Base-by-base conservation (phyloP, 2,113 vertebrate species). In the Catagonus wagneri region DNA sequence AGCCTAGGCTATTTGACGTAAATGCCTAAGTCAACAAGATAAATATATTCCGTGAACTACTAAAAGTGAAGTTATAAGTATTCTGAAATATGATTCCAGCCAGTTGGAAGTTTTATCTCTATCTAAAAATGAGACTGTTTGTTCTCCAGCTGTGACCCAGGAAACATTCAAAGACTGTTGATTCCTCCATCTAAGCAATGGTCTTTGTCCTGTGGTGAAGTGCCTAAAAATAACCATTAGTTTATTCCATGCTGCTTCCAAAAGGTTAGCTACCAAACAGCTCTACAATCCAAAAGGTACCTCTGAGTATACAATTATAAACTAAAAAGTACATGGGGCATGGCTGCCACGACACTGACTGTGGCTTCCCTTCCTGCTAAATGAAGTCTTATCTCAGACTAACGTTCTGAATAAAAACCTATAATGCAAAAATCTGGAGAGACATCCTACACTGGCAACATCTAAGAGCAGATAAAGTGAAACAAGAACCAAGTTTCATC, bases 31-130 rank as follows among this genome's bases (percentile, higher is more conserved):
- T 96, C 92, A 75, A 54, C 44, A 87, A 61, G 6, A 96, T 97
- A 97, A 97, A 95, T 80, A 54, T 44, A 88, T 93, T 97, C 86
- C 54, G 22, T 71, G 84, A 97, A 63, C 90, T 91, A 83, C 94
- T 97, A 96, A 98, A 96, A 93, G 96, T 29, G 7, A 13, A 78
- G 14, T 96, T 96, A 85, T 2, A 9, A 76, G 71, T 97, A 95
- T 93, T 97, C 79, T 93, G 78, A 96, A 84, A 95, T 92, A 66
- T 0, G 1, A 60, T n/a, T 86, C 52, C n/a, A 96, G 76, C 80
- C 79, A 68, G 65, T 95, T 95, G 78, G 90, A 86, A 91, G 79
- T 94, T 65, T 94, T 96, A 56, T 93, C 92, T 95, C 84, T 66
- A 81, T 93, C 95, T 89, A 19, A 90, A 92, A 98, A 79, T 6